Evolutionary conservation across 1,140 invertebrate genomes (phyloP).

Genomic region (Antheraea pernyi): DNA sequence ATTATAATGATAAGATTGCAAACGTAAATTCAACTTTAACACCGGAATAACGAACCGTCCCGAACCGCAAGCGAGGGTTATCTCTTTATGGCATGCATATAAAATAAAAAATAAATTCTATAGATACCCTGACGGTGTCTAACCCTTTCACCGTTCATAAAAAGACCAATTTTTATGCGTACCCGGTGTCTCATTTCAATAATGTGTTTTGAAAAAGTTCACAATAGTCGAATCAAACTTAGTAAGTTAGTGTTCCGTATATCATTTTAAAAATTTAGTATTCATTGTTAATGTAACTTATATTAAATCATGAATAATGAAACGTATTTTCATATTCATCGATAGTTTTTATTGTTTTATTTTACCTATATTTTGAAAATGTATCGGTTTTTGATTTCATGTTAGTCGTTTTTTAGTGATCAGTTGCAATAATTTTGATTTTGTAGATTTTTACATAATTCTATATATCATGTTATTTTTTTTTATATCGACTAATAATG

Average conservation of each 20-base stretch:
- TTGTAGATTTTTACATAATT: too few relatives aligned
- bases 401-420: too few relatives aligned
- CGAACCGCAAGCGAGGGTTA: conserved; percentile 48
- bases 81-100: conserved; percentile 33
- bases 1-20: conserved; percentile 23
- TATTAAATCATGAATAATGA: neutral
- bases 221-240: neutral
- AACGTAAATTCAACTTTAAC: conserved; percentile 55
- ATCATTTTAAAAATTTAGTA: neutral
- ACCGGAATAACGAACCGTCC: conserved; percentile 55
- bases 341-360: too few relatives aligned
- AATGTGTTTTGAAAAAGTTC: conserved; percentile 57
- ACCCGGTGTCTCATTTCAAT: conserved; percentile 76
- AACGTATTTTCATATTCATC: too few relatives aligned
- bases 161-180: conserved; percentile 71
- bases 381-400: too few relatives aligned
- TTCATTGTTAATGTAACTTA: neutral
- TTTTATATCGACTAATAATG: too few relatives aligned
- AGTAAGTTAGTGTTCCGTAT: neutral
- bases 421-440: too few relatives aligned
- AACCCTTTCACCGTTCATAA: conserved; percentile 63
- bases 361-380: too few relatives aligned
- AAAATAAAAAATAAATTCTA: conserved; percentile 59
- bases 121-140: conserved; percentile 41
- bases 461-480: too few relatives aligned